Evolutionary conservation across 2,113 vertebrate genomes (phyloP).

Genomic region (Caloenas nicobarica): DNA sequence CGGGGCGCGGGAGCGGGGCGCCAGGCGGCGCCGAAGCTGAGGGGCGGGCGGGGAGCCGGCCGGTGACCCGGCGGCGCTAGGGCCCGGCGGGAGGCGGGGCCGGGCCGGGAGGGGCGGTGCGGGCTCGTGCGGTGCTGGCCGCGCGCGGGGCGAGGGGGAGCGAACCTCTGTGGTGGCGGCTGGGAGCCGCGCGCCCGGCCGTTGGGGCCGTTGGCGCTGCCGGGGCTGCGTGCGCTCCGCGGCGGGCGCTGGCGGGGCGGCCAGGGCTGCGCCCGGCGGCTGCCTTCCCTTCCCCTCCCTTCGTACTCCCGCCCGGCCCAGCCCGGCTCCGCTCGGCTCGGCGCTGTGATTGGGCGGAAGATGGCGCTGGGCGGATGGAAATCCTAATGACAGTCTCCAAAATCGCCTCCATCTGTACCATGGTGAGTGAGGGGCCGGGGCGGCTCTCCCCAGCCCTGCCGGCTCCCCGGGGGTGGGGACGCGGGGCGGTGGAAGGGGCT

Average conservation of each 20-base stretch:
- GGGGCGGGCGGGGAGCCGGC: no score
- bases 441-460: not conserved
- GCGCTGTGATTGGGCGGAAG: constrained; percentile 86
- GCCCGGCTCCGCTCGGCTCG: constrained; percentile 40
- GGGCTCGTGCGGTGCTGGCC: no score
- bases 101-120: no score
- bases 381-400: constrained; percentile 99
- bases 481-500: not conserved
- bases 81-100: no score
- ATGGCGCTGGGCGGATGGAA: constrained; percentile 98
- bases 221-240: not conserved
- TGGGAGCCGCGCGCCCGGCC: not conserved
- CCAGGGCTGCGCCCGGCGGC: not conserved
- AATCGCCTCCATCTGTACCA: constrained; percentile 98
- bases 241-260: not conserved
- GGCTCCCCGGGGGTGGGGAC: not conserved
- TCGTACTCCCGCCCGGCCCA: not conserved
- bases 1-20: no score
- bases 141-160: not conserved
- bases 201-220: not conserved
- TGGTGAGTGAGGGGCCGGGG: constrained; percentile 80
- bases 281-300: not conserved
- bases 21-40: no score
- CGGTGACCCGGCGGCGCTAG: no score
- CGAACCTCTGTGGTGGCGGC: not conserved